phyloP scores from a whole-genome alignment of 2,113 vertebrate species.

The Taxidea taxus region DNA sequence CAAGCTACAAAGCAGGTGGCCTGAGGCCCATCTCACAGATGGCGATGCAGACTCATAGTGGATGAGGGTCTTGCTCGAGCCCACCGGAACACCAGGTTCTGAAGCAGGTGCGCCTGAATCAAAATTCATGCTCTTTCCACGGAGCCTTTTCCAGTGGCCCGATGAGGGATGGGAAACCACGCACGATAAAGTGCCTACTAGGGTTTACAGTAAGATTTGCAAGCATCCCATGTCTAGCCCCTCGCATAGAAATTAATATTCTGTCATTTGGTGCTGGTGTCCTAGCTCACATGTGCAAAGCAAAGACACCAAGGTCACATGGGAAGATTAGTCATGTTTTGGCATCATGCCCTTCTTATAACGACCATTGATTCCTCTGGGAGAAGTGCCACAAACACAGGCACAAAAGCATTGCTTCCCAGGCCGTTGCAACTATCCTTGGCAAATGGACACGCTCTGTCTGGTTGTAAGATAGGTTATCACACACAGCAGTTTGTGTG shows the following conservation, averaged over 20 bases:
- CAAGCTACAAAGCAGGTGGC: neutral
- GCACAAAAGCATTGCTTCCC: neutral
- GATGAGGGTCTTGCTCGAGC: neutral
- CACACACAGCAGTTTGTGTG: neutral
- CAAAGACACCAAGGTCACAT: neutral
- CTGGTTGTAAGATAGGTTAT: neutral
- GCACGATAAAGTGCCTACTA: too few relatives aligned
- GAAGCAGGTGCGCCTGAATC: neutral
- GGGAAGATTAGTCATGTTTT: neutral
- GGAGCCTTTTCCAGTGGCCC: neutral
- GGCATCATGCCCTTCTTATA: accelerated
- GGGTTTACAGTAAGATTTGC: neutral
- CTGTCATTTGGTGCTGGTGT: accelerated
- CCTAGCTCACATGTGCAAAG: neutral
- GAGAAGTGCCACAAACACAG: neutral
- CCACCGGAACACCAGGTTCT: neutral
- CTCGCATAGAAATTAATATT: neutral
- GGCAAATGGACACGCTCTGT: neutral
- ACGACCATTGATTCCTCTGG: neutral
- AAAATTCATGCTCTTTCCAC: neutral
- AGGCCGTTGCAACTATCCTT: neutral
- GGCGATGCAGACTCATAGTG: neutral
- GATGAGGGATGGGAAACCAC: accelerated
- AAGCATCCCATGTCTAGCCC: neutral
- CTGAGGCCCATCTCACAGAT: neutral